These are phyloP conservation scores for Holacanthus passer DNA, from an alignment of 2,113 vertebrate species.

Conservation along the genomic window DNA sequence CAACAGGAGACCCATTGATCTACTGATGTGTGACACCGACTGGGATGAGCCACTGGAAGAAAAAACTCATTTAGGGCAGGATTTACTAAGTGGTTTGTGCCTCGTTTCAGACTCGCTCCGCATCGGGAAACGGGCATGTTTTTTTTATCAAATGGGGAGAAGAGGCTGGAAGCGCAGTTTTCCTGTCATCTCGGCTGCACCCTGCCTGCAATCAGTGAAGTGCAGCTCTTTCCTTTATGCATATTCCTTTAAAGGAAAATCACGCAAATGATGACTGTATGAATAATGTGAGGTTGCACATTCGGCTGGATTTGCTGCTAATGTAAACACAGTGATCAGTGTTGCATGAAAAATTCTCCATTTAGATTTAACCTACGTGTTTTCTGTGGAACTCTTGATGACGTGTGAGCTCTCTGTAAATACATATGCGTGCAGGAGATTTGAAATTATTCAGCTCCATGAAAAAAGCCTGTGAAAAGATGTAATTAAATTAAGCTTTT, in stretches of 20 bases:
- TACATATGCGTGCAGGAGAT: background rate
- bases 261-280: background rate
- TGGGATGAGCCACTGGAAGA: constrained; percentile 27
- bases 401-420: constrained; percentile 4
- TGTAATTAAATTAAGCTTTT: background rate
- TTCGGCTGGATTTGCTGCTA: constrained; percentile 4
- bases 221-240: background rate
- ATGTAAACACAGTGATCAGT: constrained; percentile 8
- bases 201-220: constrained; percentile 20
- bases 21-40: constrained; percentile 28
- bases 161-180: constrained; percentile 7
- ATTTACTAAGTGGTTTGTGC: constrained; percentile 29
- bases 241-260: constrained; percentile 42
- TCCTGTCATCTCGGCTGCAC: constrained; percentile 23
- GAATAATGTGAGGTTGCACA: constrained; percentile 3
- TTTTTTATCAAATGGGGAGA: constrained; percentile 28
- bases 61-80: background rate
- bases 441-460: constrained; percentile 11
- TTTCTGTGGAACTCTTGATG: background rate
- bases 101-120: constrained; percentile 34
- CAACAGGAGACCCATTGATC: constrained; percentile 25
- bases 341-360: constrained; percentile 15
- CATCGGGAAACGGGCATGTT: background rate
- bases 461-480: background rate
- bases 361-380: background rate